These are phyloP conservation scores for Umimayanthus kanabou DNA, from an alignment of 92 coral and sea anemone species.

Conservation along the genomic window DNA sequence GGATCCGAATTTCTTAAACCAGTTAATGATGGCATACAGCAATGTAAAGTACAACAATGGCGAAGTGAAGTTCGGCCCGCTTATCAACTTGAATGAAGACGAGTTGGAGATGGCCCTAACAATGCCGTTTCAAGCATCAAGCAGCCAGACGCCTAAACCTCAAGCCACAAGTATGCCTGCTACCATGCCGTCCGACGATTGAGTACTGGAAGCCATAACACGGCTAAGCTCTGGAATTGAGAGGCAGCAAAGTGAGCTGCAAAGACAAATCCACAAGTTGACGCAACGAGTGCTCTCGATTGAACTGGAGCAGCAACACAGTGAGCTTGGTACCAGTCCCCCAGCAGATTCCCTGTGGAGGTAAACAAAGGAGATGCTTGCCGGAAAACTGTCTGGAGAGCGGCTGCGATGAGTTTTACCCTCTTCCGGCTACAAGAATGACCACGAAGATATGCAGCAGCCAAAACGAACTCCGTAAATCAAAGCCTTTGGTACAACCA, in stretches of 20 bases:
- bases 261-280: slow-evolving; percentile 12
- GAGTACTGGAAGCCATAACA: slow-evolving; percentile 10
- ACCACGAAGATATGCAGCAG: neutral
- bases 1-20: too few relatives aligned
- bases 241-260: slow-evolving; percentile 8
- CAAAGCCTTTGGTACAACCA: slow-evolving; percentile 51
- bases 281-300: slow-evolving; percentile 1
- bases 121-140: too few relatives aligned
- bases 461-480: slow-evolving; percentile 15
- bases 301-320: slow-evolving; percentile 9
- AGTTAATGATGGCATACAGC: too few relatives aligned
- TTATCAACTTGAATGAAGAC: neutral
- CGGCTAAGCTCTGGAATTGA: slow-evolving; percentile 5
- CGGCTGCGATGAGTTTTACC: neutral
- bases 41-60: neutral
- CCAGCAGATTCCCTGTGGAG: neutral
- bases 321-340: slow-evolving; percentile 19
- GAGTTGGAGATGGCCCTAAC: neutral
- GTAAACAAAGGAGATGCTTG: neutral
- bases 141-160: neutral
- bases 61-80: slow-evolving; percentile 19
- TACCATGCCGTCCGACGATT: slow-evolving; percentile 4
- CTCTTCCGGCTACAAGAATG: slow-evolving; percentile 20
- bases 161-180: slow-evolving; percentile 16
- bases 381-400: neutral